Evolutionary conservation across 2,888 invertebrate genomes (phyloP), one percentile per base, ranked within the genome.

Genomic region (Plebejus argus): DNA sequence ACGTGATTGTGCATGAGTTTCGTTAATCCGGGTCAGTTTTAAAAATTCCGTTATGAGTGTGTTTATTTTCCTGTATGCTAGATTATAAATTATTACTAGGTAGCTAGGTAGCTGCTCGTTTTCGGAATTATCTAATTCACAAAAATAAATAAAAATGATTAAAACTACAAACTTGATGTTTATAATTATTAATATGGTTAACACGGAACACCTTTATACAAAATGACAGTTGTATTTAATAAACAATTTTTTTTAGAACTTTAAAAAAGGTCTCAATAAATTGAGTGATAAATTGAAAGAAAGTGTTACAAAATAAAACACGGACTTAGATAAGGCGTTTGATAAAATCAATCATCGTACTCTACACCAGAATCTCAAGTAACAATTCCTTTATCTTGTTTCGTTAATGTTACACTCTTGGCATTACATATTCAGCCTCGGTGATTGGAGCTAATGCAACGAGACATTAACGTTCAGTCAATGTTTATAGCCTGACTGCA

Each of bases 401-500:
- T 72, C 61, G 77, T 77, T 79, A 79, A 79, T 78, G 79, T 70
- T 77, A 80, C 77, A 76, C 77, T 74, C 74, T 78, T 75, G 78
- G 77, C 78, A 81, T 81, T 80, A 81, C 79, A 80, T 79, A 85
- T 84, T 85, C 84, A 82, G 81, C 83, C 84, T 84, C 83, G 80
- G 81, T 83, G 85, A 85, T 86, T 83, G 84, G 83, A 84, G 83
- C 84, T 86, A 88, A 89, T 87, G 85, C 84, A 83, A 86, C 83
- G 82, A 83, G 86, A 88, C 90, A 87, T 86, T 89, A 89, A 89
- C 87, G 86, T 84, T 81, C 82, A 82, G 80, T 84, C 84, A 85
- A 84, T 86, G 83, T 86, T 87, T 88, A 87, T 86, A 84, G 85
- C 82, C 82, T 85, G 82, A 83, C 84, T 82, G 84, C 84, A 88